Evolutionary conservation across 1,140 invertebrate species (phyloP), one percentile per base, ranked within the genome.

Genomic region (Nephotettix cincticeps): DNA sequence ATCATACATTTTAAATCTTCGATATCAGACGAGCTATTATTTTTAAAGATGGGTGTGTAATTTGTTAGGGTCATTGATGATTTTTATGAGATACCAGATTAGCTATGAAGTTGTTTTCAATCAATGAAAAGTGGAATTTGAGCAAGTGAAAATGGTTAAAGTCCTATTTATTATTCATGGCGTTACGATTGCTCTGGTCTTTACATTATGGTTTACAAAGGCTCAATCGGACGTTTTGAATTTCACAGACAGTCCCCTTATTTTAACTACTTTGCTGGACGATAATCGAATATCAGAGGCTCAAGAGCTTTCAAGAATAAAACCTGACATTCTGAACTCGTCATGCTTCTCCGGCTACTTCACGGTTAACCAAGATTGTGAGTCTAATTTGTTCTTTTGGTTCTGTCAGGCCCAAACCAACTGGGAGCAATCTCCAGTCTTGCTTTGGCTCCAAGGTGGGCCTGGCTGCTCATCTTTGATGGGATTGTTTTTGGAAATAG

Each of bases 341-440:
- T 30, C 25, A 36, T 73, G 74, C 75, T 84, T 90, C 77, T 84
- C 89, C 27, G 91, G 90, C 11, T 92, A 87, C 76, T 84, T 93
- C 14, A 92, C 90, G 0, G 88, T 92, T 1, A 86, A 92, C 76
- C 83, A 87, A 78, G 77, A 79, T 1, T 86, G 81, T 73, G 83
- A 87, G 75, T 91, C 90, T 1, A 91, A 92, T 79, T 79, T 90
- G 72, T 93, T 91, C 78, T 92, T 93, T 80, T 92, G 91, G 91
- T 92, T 88, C 78, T 92, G 92, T 76, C 89, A 89, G 23, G 83
- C 89, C 0, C 81, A 86, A 74, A 80, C 74, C 1, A 29, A 71
- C 1, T 9, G 17, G 30, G 51, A 25, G 3, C 28, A 40, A 9
- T 6, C 36, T 40, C 36, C 36, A 9, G 6, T 40, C 6, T 17